phyloP scores from a whole-genome alignment of 2,113 vertebrate species.

The Lanius ludovicianus region DNA sequence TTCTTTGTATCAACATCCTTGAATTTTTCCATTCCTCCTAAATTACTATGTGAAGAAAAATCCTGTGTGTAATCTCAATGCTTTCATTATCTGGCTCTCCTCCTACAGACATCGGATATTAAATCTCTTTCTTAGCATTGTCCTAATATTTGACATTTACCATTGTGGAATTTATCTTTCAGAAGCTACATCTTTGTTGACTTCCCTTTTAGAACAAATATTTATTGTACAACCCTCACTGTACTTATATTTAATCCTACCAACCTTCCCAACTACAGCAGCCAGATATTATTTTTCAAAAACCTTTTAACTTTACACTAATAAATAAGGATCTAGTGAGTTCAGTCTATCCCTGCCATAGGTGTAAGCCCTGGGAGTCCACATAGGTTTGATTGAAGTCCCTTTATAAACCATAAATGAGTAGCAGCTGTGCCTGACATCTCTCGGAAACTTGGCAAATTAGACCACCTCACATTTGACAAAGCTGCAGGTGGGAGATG shows the following conservation, averaged over 20 bases:
- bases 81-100: neutral
- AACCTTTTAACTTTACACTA: neutral
- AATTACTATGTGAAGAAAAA: conserved; percentile 8
- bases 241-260: neutral
- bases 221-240: conserved; percentile 38
- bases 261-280: neutral
- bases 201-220: conserved; percentile 58
- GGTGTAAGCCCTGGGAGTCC: neutral
- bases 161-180: conserved; percentile 19
- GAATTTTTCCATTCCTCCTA: neutral
- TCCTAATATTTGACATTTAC: conserved; percentile 43
- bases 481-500: conserved; percentile 1
- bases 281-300: conserved; percentile 47
- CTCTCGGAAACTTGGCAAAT: neutral
- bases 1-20: neutral
- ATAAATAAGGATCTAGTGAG: neutral
- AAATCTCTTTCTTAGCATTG: conserved; percentile 35
- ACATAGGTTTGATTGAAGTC: neutral
- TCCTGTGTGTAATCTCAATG: neutral
- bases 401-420: neutral
- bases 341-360: neutral
- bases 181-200: conserved; percentile 55
- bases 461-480: neutral
- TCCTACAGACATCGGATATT: neutral
- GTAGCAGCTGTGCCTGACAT: neutral